Base-by-base conservation (phyloP, 2,888 invertebrate species). In the Bombylius major region DNA sequence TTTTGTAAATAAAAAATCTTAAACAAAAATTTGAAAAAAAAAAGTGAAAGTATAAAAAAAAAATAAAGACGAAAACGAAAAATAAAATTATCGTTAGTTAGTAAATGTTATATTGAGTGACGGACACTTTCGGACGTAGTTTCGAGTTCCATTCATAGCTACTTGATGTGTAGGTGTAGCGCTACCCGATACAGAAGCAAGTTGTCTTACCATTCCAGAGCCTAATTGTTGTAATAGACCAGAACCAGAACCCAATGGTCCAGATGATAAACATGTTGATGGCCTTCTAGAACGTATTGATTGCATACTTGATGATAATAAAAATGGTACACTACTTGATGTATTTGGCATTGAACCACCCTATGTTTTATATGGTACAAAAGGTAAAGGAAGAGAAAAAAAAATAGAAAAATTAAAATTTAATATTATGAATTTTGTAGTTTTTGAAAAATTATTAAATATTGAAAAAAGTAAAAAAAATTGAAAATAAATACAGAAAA, bases 141-240 rank as follows among this genome's bases (percentile, higher is more conserved):
- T 79, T 66, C 77, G 78, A 67, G 72, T 77, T 75, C 78, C 79
- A 67, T 79, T 79, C 62, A 79, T 69, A 62, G 70, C 76, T 64
- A 76, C 70, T 60, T 78, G 75, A 66, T 77, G 78, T 71, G 76
- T 77, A 70, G 78, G 80, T 79, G 79, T 80, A 76, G 82, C 82
- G 75, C 79, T 81, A 69, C 79, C 78, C 70, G 81, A 79, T 76
- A 81, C 80, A 63, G 73, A 73, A 70, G 83, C 82, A 75, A 84
- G 79, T 77, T 83, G 86, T 81, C 90, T 90, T 88, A 92, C 92
- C 89, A 93, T 87, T 82, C 90, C 91, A 76, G 87, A 85, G 82
- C 91, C 89, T 72, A 93, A 79, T 76, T 92, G 91, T 70, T 92
- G 91, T 64, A 93, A 77, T 60, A 93, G 77, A 62, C 88, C 87